These are phyloP conservation scores for Grammomys surdaster DNA, from an alignment of 2,113 vertebrate genomes.

Conservation along the genomic window DNA sequence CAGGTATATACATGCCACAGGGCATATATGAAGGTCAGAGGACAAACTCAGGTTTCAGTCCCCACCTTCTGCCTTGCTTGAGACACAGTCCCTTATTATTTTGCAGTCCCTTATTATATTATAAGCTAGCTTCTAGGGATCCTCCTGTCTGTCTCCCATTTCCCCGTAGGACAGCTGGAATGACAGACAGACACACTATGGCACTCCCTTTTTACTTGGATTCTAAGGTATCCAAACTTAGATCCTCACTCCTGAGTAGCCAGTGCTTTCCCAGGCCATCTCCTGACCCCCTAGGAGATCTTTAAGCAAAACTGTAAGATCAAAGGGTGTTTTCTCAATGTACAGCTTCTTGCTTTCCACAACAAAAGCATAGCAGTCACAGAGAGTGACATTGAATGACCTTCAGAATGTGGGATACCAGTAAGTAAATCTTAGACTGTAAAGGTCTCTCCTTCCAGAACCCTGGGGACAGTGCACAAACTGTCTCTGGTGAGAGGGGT, in stretches of 20 bases:
- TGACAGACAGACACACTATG: too few relatives aligned
- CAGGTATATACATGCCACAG: not conserved
- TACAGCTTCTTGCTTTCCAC: not conserved
- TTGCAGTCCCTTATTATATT: too few relatives aligned
- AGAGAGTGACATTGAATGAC: not conserved
- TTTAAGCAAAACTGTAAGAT: not conserved
- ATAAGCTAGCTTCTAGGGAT: not conserved
- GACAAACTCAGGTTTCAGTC: not conserved
- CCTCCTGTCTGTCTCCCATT: not conserved
- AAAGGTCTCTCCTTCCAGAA: not conserved
- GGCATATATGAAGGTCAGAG: not conserved
- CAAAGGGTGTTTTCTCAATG: not conserved
- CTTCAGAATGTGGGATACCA: not conserved
- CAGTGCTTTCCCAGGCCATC: too few relatives aligned
- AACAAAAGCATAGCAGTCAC: not conserved
- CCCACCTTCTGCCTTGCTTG: not conserved
- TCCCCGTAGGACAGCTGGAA: not conserved
- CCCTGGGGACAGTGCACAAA: rapidly evolving
- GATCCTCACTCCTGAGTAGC: not conserved
- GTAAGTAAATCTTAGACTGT: not conserved
- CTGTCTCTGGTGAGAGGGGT: not conserved
- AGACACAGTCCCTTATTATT: too few relatives aligned
- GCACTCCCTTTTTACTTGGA: too few relatives aligned
- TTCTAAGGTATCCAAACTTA: not conserved
- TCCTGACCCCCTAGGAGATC: not conserved